Base-by-base conservation (phyloP, 2,113 vertebrate species). In the Mohoua ochrocephala region DNA sequence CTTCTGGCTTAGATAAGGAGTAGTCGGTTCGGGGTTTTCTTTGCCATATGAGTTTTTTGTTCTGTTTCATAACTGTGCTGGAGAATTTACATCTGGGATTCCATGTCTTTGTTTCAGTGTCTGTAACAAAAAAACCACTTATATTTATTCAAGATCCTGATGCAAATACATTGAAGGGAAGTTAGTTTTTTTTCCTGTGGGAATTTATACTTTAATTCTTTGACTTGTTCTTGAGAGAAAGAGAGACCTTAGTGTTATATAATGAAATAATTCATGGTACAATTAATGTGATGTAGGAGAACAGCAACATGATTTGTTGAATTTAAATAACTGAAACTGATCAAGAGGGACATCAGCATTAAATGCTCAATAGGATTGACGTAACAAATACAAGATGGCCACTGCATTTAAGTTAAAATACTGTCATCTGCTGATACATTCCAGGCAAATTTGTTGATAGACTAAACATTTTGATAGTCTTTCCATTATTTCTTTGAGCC, bases 401-500 rank as follows among this genome's bases (percentile, higher is more conserved):
- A 86, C 97, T 86, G 44, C 15, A 28, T 69, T 92, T 87, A 86
- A 35, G 84, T 49, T 41, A 93, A 95, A 97, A 92, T 96, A 82
- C 21, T 64, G 95, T 97, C 95, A 88, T 57, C 84, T 93, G 64
- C 79, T 97, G 97, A 97, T 96, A 85, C 59, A 87, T 97, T 97
- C 96, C 95, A 96, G 96, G 91, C 89, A 97, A 97, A 97, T 98
- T 85, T 97, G 96, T 97, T 97, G 97, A 96, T 95, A 95, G 96
- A 96, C 96, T 95, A 96, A 98, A 96, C 91, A 97, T 97, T 98
- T 97, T 98, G 95, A 94, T 97, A 91, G 97, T 89, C 91, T 93
- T 98, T 97, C 97, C 81, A 78, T 97, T 98, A 97, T 98, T 98
- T 97, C 97, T 98, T 96, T 9, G 52, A 98, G 97, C 97, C 96